Conservation (phyloP, 1,140 invertebrate genomes). For the Drosophila albomicans region DNA sequence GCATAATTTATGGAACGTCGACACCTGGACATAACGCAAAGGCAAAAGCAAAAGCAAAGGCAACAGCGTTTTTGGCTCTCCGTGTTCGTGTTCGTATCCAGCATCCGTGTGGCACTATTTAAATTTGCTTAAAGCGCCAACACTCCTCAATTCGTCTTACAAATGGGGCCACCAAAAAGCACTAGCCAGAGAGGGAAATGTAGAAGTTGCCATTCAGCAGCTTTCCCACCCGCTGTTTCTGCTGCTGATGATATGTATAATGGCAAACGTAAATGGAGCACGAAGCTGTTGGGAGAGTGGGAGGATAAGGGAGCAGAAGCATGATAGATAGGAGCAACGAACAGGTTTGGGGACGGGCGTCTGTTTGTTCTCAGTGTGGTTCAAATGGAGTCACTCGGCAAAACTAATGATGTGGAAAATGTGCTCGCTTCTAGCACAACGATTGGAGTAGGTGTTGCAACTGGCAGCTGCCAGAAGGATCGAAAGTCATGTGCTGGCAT, state of each 20-base stretch:
- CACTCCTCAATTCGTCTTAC: constrained; percentile 66
- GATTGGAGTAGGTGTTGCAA: constrained; percentile 55
- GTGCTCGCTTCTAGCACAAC: constrained; percentile 49
- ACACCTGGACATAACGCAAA: constrained; percentile 59
- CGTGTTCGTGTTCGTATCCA: neutral
- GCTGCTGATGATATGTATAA: constrained; percentile 35
- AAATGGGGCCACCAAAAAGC: constrained; percentile 52
- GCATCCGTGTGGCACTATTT: constrained; percentile 62
- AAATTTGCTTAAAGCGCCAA: constrained; percentile 68
- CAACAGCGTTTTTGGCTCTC: constrained; percentile 5
- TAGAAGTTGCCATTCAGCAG: constrained; percentile 3
- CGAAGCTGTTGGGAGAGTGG: constrained; percentile 53
- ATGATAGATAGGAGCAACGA: constrained; percentile 24
- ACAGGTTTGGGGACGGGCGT: constrained; percentile 49
- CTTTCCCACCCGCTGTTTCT: constrained; percentile 8
- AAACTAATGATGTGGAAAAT: constrained; percentile 84
- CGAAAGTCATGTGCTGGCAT: constrained; percentile 38
- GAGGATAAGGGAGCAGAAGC: constrained; percentile 13
- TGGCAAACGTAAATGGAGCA: constrained; percentile 73
- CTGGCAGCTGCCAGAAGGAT: constrained; percentile 35
- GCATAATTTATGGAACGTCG: constrained; percentile 80
- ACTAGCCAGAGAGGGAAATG: neutral
- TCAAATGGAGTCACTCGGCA: constrained; percentile 79
- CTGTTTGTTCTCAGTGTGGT: constrained; percentile 59
- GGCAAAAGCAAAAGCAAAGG: neutral